Conservation (phyloP, 2,888 invertebrate species). For the Patella caerulea region DNA sequence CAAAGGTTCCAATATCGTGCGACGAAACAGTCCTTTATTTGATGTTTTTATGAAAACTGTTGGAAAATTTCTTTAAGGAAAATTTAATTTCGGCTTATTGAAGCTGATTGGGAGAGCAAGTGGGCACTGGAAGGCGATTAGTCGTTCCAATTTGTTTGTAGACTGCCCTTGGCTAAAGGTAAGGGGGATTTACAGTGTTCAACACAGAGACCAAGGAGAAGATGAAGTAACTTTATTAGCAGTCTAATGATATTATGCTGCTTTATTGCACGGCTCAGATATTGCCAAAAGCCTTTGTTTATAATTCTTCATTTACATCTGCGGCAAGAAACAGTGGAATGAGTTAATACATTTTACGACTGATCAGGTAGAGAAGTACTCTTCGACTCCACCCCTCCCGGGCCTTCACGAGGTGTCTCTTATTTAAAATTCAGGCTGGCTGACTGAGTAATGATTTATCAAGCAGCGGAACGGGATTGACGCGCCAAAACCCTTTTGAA, state of each 20-base stretch:
- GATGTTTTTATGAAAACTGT: too few relatives aligned
- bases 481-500: neutral
- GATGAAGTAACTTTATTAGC: constrained; percentile 12
- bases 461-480: neutral
- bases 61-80: constrained; percentile 3
- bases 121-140: constrained; percentile 6
- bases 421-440: too few relatives aligned
- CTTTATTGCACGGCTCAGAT: neutral
- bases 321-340: neutral
- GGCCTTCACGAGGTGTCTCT: neutral
- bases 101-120: neutral
- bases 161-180: constrained; percentile 8
- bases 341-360: constrained; percentile 7
- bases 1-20: too few relatives aligned
- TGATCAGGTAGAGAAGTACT: constrained; percentile 5
- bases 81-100: constrained; percentile 7
- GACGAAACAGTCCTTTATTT: too few relatives aligned
- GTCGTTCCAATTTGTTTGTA: constrained; percentile 10
- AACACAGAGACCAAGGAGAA: neutral
- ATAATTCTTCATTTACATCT: constrained; percentile 11
- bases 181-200: neutral
- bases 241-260: constrained; percentile 10
- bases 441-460: too few relatives aligned
- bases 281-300: constrained; percentile 3
- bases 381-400: constrained; percentile 1